Evolutionary conservation across 2,113 vertebrate species (phyloP), one percentile per base, ranked within the genome.

Genomic region (Myrmophylax atrothorax): DNA sequence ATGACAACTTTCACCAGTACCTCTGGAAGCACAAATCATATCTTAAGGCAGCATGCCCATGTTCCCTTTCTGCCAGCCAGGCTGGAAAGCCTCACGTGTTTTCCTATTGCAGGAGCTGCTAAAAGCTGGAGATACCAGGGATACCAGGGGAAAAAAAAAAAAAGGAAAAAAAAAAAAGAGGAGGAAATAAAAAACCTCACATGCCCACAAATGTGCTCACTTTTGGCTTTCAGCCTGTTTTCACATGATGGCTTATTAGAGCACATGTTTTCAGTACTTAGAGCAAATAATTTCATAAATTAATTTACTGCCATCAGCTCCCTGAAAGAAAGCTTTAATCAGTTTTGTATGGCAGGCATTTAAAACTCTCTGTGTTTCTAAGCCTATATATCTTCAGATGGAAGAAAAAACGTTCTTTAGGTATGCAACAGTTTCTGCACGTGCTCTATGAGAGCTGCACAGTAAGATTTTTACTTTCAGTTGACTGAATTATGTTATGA

Each of bases 101-200:
- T 89, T 94, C 50, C 25, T 81, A 10, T 15, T 49, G 22, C 18
- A 75, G 46, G 13, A 89, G 69, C 66, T 85, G 12, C 72, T 89
- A 81, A 87, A 92, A 94, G 22, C 16, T 72, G 12, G 12, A 63
- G 26, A 33, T 56, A 52, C 8, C 1, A 1, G 49, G 3, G 3
- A 42, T 15, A 42, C 40, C 40, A 3, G 13, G 3, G 1, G 1
- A 6, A 2, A 10, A 1, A 1, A 11, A 26, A 35, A 24, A 35
- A 35, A 58, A 52, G n/a, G n/a, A 60, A 19, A 3, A 22, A n/a
- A 28, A 13, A 2, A 3, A 5, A 10, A 20, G 3, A 18, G 14
- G 40, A 40, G 40, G 40, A 40, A 40, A 40, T 12, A 58, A 44
- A 58, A 50, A 62, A 22, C 1, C 4, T 64, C 46, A 83, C 26